Base-by-base conservation (phyloP, 2,797 vertebrate genomes). In the Tolypeutes matacus region DNA sequence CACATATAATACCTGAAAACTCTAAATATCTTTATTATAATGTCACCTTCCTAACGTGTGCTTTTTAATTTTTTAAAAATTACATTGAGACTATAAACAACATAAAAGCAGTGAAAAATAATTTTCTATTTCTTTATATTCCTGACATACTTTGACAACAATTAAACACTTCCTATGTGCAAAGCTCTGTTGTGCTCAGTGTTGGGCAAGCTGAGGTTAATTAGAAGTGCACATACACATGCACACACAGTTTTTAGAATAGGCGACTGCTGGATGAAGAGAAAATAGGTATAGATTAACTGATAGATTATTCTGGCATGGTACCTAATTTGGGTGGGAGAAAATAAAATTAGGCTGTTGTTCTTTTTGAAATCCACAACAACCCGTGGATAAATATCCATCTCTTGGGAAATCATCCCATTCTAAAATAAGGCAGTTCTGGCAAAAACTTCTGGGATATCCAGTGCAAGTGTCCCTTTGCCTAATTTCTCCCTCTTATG, bases 211-310 rank as follows among this genome's bases (percentile, higher is more conserved):
- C 11, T 3, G 81, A n/a, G 1, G 15, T 36, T 25, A 73, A 69
- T 46, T 49, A 14, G 78, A 95, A 85, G 65, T 42, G 87, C 46
- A 92, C 82, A 25, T 18, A 78, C 25, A 36, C 4, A 27, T 1
- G 20, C 5, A 29, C 4, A 29, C 1, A 46, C 11, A 13, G 92
- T 58, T 89, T 87, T 86, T 65, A 82, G 14, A 94, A 82, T 88
- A 82, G 39, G 12, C 15, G 90, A 78, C 15, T 86, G 58, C 31
- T 64, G 82, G 39, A 53, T 60, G 51, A 94, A 82, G 46, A 69
- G 9, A 77, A 93, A 95, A 95, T n/a, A 92, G 25, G 39, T 86
- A 96, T 67, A 83, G 91, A 96, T 93, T 82, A 81, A 29, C 23
- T 36, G 60, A 83, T 56, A 80, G 67, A 73, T 87, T 96, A 86